Evolutionary conservation across 2,113 vertebrate species (phyloP).

Genomic region (Dasypus novemcinctus): DNA sequence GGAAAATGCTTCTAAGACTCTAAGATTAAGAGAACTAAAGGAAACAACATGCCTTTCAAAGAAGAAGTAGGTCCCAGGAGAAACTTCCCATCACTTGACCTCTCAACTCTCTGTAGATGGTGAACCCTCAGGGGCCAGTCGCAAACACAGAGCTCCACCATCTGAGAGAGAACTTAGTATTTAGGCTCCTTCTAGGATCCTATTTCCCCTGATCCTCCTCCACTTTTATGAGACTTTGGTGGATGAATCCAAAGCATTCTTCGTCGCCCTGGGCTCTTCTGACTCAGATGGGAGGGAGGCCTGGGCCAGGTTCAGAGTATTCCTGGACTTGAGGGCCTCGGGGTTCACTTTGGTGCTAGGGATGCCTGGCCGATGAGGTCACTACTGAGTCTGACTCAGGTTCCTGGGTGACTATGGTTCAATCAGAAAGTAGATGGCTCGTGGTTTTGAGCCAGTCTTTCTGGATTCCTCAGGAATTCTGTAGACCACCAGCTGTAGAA

Average conservation of each 20-base stretch:
- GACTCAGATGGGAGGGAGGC: neutral
- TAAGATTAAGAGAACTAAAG: slow-evolving; percentile 13
- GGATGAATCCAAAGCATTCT: neutral
- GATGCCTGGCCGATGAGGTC: neutral
- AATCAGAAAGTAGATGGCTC: neutral
- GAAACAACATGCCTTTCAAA: slow-evolving; percentile 15
- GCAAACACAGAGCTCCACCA: neutral
- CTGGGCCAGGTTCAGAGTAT: neutral
- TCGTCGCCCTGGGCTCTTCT: neutral
- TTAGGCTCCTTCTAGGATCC: neutral
- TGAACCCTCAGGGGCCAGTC: neutral
- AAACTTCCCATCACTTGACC: neutral
- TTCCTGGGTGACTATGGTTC: neutral
- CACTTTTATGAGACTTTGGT: neutral
- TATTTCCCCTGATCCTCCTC: neutral
- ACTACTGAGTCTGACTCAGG: neutral
- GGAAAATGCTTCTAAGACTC: neutral
- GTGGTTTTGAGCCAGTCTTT: neutral
- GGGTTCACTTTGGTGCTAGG: neutral
- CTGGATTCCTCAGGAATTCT: neutral
- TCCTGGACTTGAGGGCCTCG: neutral
- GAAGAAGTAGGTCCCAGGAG: neutral
- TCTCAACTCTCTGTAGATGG: neutral
- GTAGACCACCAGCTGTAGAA: neutral
- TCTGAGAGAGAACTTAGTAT: neutral